Base-by-base conservation (phyloP, 2,113 vertebrate genomes). In the Thalassoma bifasciatum region DNA sequence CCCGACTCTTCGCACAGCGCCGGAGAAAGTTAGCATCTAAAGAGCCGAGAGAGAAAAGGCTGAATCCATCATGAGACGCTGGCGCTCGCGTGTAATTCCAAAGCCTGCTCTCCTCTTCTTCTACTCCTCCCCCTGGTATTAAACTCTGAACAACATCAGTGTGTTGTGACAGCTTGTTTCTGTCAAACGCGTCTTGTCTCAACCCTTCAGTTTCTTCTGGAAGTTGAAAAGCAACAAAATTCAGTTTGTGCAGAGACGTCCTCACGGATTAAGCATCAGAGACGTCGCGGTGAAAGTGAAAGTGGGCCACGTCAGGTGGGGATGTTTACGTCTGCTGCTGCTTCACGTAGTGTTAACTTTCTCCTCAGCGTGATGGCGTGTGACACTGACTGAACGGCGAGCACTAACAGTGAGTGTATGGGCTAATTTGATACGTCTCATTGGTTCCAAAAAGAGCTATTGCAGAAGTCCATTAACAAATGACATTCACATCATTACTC, bases 351-450 rank as follows among this genome's bases (percentile, higher is more conserved):
- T 21, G 64, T 40, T 34, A 14, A 4, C 23, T 16, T 44, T 68
- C 49, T 14, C 0, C 0, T 16, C 37, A 56, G 37, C 17, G 1
- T 74, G 65, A 82, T 77, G 60, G 60, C 21, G 22, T 76, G 66
- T 37, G 59, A 73, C 72, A 59, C 8, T 17, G 22, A 67, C 40
- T 21, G 30, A 86, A 49, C 64, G 9, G 47, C 24, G 50, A 16
- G n/a, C 24, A 16, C 7, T 34, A 61, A 49, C 47, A 14, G 57
- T 21, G 57, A 58, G 40, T 3, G 34, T 66, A 54, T 36, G 46
- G 37, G 61, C 69, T 77, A 74, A 84, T 86, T 84, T 72, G 67
- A 76, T 77, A 47, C 64, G 81, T 77, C 68, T 82, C 79, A 5
- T 73, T 79, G 66, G 56, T 67, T 36, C 52, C 61, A 81, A 83